These are phyloP conservation scores for Phaedon cochleariae DNA, from an alignment of 2,888 invertebrate species.

Conservation along the genomic window DNA sequence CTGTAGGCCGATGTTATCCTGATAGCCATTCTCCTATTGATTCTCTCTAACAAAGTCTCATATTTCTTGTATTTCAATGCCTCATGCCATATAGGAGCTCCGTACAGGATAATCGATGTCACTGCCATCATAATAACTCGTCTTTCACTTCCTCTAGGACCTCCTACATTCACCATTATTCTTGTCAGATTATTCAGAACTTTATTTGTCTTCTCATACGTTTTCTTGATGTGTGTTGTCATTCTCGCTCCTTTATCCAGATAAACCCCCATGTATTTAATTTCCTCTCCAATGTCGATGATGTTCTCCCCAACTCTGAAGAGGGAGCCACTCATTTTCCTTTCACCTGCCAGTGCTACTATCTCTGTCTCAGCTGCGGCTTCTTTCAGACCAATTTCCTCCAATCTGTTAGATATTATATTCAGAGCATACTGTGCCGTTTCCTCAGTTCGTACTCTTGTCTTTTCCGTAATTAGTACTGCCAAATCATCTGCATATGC, in stretches of 20 bases:
- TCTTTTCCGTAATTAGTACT: neutral
- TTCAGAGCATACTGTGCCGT: neutral
- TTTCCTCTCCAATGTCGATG: neutral
- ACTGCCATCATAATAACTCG: neutral
- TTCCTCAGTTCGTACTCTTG: neutral
- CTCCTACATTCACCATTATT: constrained; percentile 9
- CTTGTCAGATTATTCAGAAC: neutral
- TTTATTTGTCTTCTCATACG: constrained; percentile 23
- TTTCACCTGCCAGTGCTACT: neutral
- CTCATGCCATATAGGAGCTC: constrained; percentile 20
- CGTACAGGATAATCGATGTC: neutral
- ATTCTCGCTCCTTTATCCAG: constrained; percentile 22
- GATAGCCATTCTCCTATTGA: constrained; percentile 22
- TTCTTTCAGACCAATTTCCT: neutral
- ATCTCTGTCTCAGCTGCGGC: neutral
- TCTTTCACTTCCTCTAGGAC: neutral
- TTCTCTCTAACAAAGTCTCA: constrained; percentile 8
- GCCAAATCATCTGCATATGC: constrained; percentile 11
- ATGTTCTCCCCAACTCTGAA: neutral
- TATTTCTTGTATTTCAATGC: constrained; percentile 23
- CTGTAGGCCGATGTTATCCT: constrained; percentile 23
- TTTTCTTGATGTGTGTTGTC: constrained; percentile 24
- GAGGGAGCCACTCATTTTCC: neutral
- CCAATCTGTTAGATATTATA: neutral
- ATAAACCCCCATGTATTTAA: constrained; percentile 6